Evolutionary conservation across 2,113 vertebrate genomes (phyloP).

Genomic region (Axis porcinus): DNA sequence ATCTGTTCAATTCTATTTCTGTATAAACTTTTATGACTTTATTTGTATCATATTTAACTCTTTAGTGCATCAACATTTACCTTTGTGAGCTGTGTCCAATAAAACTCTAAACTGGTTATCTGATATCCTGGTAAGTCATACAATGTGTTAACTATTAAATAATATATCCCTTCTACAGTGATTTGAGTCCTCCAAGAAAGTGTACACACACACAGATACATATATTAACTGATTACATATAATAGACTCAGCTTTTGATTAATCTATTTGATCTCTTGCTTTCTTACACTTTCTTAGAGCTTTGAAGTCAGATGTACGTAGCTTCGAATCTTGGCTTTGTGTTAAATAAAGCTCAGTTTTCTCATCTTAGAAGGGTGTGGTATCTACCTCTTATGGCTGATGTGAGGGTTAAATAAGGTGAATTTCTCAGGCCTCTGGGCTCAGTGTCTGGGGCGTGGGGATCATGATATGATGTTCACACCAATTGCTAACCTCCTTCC

Average conservation of each 20-base stretch:
- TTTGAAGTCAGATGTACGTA: not conserved
- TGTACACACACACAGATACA: not conserved
- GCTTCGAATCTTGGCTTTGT: not conserved
- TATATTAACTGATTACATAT: no score
- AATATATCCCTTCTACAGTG: not conserved
- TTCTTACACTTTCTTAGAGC: not conserved
- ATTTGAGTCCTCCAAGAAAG: not conserved
- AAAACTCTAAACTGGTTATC: not conserved
- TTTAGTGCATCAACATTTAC: not conserved
- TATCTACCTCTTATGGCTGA: not conserved
- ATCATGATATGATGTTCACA: no score
- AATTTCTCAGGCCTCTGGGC: not conserved
- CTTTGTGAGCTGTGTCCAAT: not conserved
- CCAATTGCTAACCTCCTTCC: not conserved
- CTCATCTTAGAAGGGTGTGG: not conserved
- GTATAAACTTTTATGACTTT: not conserved
- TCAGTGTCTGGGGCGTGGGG: not conserved
- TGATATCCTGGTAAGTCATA: not conserved
- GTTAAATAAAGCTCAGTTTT: not conserved
- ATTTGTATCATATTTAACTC: not conserved
- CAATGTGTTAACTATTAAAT: not conserved
- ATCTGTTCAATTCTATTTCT: not conserved
- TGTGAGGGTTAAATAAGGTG: not conserved
- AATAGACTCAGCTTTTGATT: not conserved
- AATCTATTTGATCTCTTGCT: not conserved